Conservation (phyloP, 2,797 vertebrate species). For the Remorina albescens region DNA sequence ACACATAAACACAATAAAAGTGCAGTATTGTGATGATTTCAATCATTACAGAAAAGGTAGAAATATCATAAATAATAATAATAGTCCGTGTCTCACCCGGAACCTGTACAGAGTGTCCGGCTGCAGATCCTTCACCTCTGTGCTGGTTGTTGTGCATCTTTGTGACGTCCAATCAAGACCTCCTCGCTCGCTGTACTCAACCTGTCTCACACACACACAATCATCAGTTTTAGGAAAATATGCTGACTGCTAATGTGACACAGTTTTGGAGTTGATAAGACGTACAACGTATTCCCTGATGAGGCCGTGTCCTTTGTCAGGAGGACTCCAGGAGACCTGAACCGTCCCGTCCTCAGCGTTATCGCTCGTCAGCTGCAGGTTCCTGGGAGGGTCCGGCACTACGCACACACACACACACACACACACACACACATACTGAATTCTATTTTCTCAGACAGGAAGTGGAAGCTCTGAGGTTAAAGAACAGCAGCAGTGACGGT, state of each 20-base stretch:
- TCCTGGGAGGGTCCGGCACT: slow-evolving; percentile 94
- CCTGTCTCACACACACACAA: slow-evolving; percentile 76
- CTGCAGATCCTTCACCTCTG: slow-evolving; percentile 85
- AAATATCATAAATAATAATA: too few species aligned
- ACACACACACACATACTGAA: neutral
- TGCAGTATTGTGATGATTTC: too few species aligned
- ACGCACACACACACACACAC: slow-evolving; percentile 15
- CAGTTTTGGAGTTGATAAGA: neutral
- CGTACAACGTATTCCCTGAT: slow-evolving; percentile 94
- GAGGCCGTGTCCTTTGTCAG: slow-evolving; percentile 89
- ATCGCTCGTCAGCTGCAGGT: slow-evolving; percentile 90
- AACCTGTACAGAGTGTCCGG: slow-evolving; percentile 87
- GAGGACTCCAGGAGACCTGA: slow-evolving; percentile 87
- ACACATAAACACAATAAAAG: too few species aligned
- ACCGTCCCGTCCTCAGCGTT: slow-evolving; percentile 88
- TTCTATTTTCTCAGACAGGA: too few species aligned
- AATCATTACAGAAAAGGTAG: too few species aligned
- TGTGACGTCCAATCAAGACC: slow-evolving; percentile 91
- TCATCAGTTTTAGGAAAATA: neutral
- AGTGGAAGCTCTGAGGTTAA: too few species aligned
- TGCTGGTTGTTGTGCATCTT: slow-evolving; percentile 78
- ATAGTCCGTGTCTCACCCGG: slow-evolving; percentile 86
- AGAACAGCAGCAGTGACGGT: too few species aligned
- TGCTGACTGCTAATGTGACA: neutral
- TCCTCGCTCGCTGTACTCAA: slow-evolving; percentile 88